Conservation (phyloP, 2,888 invertebrate species). For the Crocallis elinguaria region DNA sequence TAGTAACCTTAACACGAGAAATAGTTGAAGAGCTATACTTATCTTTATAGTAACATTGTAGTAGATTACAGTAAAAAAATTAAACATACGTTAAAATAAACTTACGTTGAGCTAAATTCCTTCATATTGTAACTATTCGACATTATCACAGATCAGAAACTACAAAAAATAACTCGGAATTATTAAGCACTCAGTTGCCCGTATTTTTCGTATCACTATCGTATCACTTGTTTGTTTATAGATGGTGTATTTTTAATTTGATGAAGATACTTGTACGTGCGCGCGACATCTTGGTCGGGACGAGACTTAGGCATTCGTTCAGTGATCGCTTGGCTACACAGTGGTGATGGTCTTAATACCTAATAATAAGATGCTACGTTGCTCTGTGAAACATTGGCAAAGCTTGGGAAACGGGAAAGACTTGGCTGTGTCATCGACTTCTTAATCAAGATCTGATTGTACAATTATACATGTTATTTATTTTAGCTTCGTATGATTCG, state of each 20-base stretch:
- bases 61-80: no score
- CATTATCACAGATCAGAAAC: slow-evolving; percentile 58
- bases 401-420: not conserved
- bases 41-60: not conserved
- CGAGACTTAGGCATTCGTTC: slow-evolving; percentile 43
- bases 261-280: slow-evolving; percentile 49
- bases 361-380: slow-evolving; percentile 20
- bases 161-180: slow-evolving; percentile 7
- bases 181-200: slow-evolving; percentile 29
- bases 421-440: not conserved
- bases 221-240: slow-evolving; percentile 35
- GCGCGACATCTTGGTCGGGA: slow-evolving; percentile 60
- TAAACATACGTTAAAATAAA: not conserved
- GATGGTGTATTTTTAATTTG: slow-evolving; percentile 44
- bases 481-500: no score
- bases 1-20: no score
- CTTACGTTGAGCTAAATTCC: slow-evolving; percentile 81
- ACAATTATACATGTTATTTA: no score
- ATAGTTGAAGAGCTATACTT: not conserved
- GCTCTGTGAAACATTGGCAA: slow-evolving; percentile 20
- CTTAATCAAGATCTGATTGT: not conserved
- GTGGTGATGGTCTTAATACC: not conserved
- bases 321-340: slow-evolving; percentile 50
- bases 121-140: slow-evolving; percentile 77
- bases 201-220: slow-evolving; percentile 7